These are phyloP conservation scores for Luperina nickerlii DNA, from an alignment of 2,888 invertebrate genomes.

Conservation along the genomic window DNA sequence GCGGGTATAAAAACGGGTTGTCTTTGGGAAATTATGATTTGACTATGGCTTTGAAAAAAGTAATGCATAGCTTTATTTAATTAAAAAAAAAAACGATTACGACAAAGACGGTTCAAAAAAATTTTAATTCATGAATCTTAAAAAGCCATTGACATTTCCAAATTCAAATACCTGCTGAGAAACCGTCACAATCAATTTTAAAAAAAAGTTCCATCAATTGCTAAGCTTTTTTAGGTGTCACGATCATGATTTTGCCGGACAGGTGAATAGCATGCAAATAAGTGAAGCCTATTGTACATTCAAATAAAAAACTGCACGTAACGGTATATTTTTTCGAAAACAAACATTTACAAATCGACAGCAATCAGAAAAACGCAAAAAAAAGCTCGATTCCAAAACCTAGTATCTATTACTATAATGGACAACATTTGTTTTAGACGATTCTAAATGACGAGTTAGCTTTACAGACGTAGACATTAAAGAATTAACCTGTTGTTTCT, in stretches of 20 bases:
- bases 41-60: background rate
- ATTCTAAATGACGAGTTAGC: constrained; percentile 52
- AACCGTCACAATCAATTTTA: constrained; percentile 39
- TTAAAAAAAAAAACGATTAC: background rate
- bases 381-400: constrained; percentile 18
- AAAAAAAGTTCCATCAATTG: constrained; percentile 16
- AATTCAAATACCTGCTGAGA: constrained; percentile 40
- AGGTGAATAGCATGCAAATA: constrained; percentile 60
- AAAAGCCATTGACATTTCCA: constrained; percentile 52
- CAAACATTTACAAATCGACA: constrained; percentile 35
- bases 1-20: background rate
- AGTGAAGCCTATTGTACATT: constrained; percentile 44
- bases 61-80: background rate
- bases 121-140: constrained; percentile 27
- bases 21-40: background rate
- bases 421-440: constrained; percentile 58
- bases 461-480: constrained; percentile 61
- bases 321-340: constrained; percentile 19
- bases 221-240: constrained; percentile 48
- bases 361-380: constrained; percentile 32
- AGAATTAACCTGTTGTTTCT: constrained; percentile 72
- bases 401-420: constrained; percentile 44
- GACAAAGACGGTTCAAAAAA: background rate
- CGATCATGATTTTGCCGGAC: constrained; percentile 51
- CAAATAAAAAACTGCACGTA: constrained; percentile 30